A percentile compares a stretch with the other conserved stretches of the same genome.
Evolutionary conservation across 2,113 vertebrate species (phyloP).

Genomic region (Hemicordylus capensis): DNA sequence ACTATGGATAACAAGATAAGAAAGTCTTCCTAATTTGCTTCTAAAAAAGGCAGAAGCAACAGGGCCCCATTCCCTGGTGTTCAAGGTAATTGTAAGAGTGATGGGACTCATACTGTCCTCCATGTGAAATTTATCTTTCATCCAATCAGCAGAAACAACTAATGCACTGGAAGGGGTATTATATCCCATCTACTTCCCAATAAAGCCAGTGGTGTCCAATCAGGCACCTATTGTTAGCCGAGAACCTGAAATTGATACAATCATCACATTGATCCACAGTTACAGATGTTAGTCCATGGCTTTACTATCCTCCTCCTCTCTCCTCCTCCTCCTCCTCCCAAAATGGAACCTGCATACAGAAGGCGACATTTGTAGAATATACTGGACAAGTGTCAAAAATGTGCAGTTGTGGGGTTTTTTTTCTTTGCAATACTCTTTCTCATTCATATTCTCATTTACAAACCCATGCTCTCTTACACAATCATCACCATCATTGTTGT

Average conservation of each 20-base stretch:
- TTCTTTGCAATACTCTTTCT: not conserved
- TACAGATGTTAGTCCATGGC: slow-evolving; percentile 66
- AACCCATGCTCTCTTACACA: not conserved
- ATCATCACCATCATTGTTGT: too few relatives aligned
- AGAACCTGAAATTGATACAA: slow-evolving; percentile 84
- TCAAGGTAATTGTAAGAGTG: slow-evolving; percentile 67
- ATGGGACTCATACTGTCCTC: slow-evolving; percentile 72
- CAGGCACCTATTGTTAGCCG: slow-evolving; percentile 81
- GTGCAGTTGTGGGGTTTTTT: not conserved
- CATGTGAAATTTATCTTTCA: slow-evolving; percentile 74
- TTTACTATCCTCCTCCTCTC: slow-evolving; percentile 42
- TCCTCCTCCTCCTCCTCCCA: not conserved
- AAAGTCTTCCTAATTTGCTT: slow-evolving; percentile 64
- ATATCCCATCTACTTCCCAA: slow-evolving; percentile 76
- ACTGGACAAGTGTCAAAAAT: not conserved
- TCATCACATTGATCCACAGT: slow-evolving; percentile 79
- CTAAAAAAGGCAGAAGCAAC: slow-evolving; percentile 62
- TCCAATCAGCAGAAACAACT: slow-evolving; percentile 79
- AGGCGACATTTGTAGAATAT: not conserved
- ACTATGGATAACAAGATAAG: slow-evolving; percentile 49
- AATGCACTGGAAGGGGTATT: slow-evolving; percentile 75
- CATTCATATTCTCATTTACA: not conserved
- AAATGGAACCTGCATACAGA: slow-evolving; percentile 23
- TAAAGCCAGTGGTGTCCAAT: slow-evolving; percentile 80
- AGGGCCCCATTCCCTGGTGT: slow-evolving; percentile 65